A percentile compares a stretch with the other conserved stretches of the same genome.
Conservation (phyloP, 2,113 vertebrate genomes). For the Vicugna pacos region DNA sequence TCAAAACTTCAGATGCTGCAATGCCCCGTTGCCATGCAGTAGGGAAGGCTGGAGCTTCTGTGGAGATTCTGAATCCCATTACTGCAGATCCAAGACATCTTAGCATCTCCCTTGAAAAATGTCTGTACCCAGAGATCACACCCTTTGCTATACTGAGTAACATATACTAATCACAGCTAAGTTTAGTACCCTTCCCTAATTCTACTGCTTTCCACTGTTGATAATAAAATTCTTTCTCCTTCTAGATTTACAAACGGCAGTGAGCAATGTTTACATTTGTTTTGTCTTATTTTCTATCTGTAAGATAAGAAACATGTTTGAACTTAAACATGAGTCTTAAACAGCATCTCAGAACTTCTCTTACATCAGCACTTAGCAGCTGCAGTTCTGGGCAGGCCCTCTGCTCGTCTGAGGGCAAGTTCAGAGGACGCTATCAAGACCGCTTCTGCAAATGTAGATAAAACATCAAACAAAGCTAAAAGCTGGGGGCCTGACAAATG, state of each 20-base stretch:
- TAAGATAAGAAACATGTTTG: neutral
- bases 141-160: neutral
- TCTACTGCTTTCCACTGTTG: constrained; percentile 15
- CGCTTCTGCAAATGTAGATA: neutral
- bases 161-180: neutral
- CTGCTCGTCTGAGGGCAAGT: neutral
- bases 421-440: neutral
- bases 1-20: neutral
- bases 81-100: neutral
- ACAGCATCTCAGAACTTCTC: neutral
- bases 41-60: neutral
- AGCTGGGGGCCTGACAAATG: neutral
- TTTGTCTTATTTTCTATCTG: neutral
- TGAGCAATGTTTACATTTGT: neutral
- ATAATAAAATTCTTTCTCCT: constrained; percentile 35
- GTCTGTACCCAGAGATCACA: neutral
- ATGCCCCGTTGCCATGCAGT: fast-evolving
- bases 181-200: neutral
- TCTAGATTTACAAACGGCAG: constrained; percentile 17
- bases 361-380: neutral
- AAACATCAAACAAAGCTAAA: constrained; percentile 11
- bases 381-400: neutral
- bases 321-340: neutral
- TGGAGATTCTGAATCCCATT: neutral
- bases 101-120: fast-evolving